Evolutionary conservation across 1,140 invertebrate genomes (phyloP).

Genomic region (Epicauta chinensis): DNA sequence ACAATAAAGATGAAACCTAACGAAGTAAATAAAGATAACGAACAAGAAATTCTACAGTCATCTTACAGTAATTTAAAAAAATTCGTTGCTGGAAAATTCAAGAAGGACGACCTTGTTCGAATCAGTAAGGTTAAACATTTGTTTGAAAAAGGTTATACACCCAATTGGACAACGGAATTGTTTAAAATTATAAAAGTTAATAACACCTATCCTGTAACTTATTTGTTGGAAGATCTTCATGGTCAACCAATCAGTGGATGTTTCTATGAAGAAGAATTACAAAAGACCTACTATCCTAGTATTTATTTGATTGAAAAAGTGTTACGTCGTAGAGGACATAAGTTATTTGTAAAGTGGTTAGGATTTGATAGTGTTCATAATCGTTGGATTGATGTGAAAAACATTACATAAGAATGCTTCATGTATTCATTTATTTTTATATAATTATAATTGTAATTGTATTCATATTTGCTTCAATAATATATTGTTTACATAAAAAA

Average conservation of each 20-base stretch:
- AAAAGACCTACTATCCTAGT: conserved; percentile 33
- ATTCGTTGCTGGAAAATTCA: conserved; percentile 21
- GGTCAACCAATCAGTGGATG: conserved; percentile 32
- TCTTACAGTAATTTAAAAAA: conserved; percentile 24
- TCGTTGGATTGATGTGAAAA: conserved; percentile 21
- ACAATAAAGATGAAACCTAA: conserved; percentile 34
- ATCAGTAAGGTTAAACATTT: conserved; percentile 40
- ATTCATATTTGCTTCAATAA: too few relatives aligned
- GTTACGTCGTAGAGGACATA: background rate
- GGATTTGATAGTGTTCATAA: conserved; percentile 27
- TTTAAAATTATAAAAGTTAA: conserved; percentile 38
- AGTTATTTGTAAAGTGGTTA: conserved; percentile 31
- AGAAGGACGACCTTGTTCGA: conserved; percentile 37
- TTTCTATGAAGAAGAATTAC: conserved; percentile 40
- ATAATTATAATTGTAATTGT: too few relatives aligned
- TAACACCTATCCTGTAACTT: conserved; percentile 36
- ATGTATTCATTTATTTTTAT: too few relatives aligned
- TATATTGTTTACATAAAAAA: too few relatives aligned
- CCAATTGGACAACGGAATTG: conserved; percentile 42
- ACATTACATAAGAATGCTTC: conserved; percentile 2
- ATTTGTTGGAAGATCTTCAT: conserved; percentile 34
- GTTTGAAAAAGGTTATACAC: conserved; percentile 42
- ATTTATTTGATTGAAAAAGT: conserved; percentile 39
- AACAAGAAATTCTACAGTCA: conserved; percentile 15
- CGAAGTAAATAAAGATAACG: conserved; percentile 22